A percentile compares a stretch with the other conserved stretches of the same genome.
phyloP scores from a whole-genome alignment of 2,797 vertebrate species.

The Calcarius lapponicus region DNA sequence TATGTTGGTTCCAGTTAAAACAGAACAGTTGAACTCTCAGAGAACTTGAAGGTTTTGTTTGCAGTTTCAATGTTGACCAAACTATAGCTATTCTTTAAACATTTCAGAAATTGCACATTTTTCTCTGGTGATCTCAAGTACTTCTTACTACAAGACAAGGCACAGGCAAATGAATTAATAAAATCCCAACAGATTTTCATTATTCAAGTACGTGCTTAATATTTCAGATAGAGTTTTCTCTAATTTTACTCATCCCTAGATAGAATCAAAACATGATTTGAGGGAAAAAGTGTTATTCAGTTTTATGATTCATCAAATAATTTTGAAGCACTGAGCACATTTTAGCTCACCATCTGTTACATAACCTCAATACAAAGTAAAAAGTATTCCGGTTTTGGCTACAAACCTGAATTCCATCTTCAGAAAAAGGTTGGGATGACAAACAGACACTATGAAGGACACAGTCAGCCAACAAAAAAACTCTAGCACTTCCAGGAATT shows the following conservation, averaged over 20 bases:
- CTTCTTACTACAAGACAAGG: neutral
- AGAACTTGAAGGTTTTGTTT: neutral
- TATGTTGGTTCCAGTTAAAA: neutral
- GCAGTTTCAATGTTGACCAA: neutral
- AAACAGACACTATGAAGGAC: constrained; percentile 71
- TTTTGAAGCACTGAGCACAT: constrained; percentile 49
- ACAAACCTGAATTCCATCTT: constrained; percentile 67
- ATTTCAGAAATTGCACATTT: neutral
- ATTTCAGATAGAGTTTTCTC: constrained; percentile 26
- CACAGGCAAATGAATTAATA: constrained; percentile 5
- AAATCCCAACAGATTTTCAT: constrained; percentile 45
- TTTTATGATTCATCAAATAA: constrained; percentile 65
- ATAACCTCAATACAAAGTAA: constrained; percentile 59
- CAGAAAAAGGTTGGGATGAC: constrained; percentile 67
- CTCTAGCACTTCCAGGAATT: constrained; percentile 58
- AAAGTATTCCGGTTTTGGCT: constrained; percentile 69
- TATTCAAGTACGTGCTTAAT: constrained; percentile 34
- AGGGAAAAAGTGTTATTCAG: constrained; percentile 52
- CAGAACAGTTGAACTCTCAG: neutral
- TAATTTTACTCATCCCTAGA: constrained; percentile 57
- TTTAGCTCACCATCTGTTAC: constrained; percentile 69
- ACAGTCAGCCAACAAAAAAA: constrained; percentile 54
- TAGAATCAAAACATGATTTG: constrained; percentile 59
- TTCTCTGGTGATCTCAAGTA: neutral
- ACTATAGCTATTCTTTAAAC: neutral